A percentile compares a stretch with the other conserved stretches of the same genome.
These are phyloP conservation scores for Leptobrachium leishanense DNA, from an alignment of 2,113 vertebrate genomes.

Conservation along the genomic window DNA sequence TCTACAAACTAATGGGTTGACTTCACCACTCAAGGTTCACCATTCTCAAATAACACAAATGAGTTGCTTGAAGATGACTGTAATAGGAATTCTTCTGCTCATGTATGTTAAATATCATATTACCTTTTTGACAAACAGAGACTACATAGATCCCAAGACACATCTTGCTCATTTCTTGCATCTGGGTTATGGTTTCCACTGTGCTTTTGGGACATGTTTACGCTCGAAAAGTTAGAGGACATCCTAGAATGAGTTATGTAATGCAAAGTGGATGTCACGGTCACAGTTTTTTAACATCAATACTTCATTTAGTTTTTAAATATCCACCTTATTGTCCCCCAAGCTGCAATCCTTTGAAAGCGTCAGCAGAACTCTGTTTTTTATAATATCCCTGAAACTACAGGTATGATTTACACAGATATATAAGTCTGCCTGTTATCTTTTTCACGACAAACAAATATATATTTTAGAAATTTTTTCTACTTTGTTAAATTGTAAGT, in stretches of 20 bases:
- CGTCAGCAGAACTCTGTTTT: too few relatives aligned
- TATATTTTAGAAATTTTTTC: too few relatives aligned
- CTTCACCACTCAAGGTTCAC: conserved; percentile 43
- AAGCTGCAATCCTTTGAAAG: too few relatives aligned
- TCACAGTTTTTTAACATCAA: conserved; percentile 9
- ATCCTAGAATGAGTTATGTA: conserved; percentile 11
- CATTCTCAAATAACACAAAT: conserved; percentile 46
- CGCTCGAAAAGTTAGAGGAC: conserved; percentile 15
- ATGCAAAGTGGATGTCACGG: conserved; percentile 20
- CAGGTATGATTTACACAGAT: too few relatives aligned
- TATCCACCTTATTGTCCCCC: not conserved
- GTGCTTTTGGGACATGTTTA: conserved; percentile 14
- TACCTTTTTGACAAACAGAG: conserved; percentile 40
- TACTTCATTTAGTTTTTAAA: conserved; percentile 1
- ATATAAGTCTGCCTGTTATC: too few relatives aligned
- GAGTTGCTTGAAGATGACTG: conserved; percentile 45
- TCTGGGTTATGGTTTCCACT: conserved; percentile 30
- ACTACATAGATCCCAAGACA: conserved; percentile 27
- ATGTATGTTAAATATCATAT: conserved; percentile 46
- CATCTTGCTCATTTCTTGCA: conserved; percentile 34
- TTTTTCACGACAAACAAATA: too few relatives aligned
- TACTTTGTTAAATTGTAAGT: too few relatives aligned
- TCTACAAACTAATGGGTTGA: conserved; percentile 42
- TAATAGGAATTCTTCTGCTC: conserved; percentile 43
- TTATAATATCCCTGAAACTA: too few relatives aligned